Evolutionary conservation across 2,113 vertebrate species (phyloP), one percentile per base, ranked within the genome.

Genomic region (Rynchops niger): DNA sequence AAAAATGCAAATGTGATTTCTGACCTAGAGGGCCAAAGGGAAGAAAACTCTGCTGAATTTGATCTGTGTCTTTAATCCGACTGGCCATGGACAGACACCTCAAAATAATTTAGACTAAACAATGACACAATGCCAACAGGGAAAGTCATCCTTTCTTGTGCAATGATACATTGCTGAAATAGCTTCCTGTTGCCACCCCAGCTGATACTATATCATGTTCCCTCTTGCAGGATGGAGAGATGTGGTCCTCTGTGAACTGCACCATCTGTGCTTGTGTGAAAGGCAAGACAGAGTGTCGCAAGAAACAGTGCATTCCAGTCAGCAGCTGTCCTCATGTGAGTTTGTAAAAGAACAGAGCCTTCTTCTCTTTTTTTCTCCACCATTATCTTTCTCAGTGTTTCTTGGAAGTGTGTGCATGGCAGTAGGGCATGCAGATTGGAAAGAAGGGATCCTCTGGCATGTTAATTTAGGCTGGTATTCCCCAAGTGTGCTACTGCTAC

Each of bases 221-320:
- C 92, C 71, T 97, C 47, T 82, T 94, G 45, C 86, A 99, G 99
- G 99, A 99, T 94, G 99, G 99, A 82, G 99, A 99, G 98, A 99
- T 99, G 98, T 99, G 99, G 99, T 99, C 99, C 7, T 99, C 99
- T 6, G 97, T 99, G 30, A 99, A 99, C 98, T 99, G 99, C 84
- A 98, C 99, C 72, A 99, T 99, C 88, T 99, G 99, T 88, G 98
- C 99, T 80, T 99, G 99, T 93, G 97, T 98, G 55, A 99, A 99
- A 97, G 99, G 99, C 96, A 99, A 83, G 96, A 98, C 98, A 4
- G 98, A 99, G 95, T 99, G 99, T 98, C 99, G 97, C 65, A 99
- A 98, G 95, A 99, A 99, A 94, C 98, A 99, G 69, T 99, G 99
- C 81, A 95, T 99, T 73, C 99, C 99, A 80, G 98, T 99, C 98